phyloP scores from a whole-genome alignment of 2,888 invertebrate species.

The Agrochola circellaris region DNA sequence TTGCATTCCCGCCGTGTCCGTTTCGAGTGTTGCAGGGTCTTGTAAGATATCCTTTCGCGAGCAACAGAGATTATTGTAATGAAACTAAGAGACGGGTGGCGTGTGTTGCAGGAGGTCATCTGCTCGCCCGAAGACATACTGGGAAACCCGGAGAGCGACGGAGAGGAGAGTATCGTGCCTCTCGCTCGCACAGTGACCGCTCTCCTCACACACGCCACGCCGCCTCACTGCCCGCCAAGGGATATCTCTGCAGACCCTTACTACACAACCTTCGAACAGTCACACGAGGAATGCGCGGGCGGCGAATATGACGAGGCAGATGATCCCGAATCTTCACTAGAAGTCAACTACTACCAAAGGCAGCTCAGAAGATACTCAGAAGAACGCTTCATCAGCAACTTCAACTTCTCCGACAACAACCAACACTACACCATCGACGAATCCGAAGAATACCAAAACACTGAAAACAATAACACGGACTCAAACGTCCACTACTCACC shows the following conservation, averaged over 20 bases:
- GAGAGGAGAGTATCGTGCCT: conserved; percentile 70
- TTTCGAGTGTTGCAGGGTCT: conserved; percentile 85
- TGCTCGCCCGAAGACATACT: conserved; percentile 92
- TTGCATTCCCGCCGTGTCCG: conserved; percentile 61
- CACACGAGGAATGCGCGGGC: conserved; percentile 43
- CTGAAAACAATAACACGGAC: conserved; percentile 82
- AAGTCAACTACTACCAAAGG: conserved; percentile 82
- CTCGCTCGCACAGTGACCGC: conserved; percentile 81
- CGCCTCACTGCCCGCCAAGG: conserved; percentile 86
- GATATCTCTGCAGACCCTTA: conserved; percentile 83
- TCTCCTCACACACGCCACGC: conserved; percentile 86
- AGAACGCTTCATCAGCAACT: conserved; percentile 82
- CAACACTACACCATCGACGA: conserved; percentile 83
- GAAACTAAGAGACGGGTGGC: conserved; percentile 88
- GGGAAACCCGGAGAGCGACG: conserved; percentile 78
- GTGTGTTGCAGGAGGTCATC: conserved; percentile 93
- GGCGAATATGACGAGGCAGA: conserved; percentile 71
- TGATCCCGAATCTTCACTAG: conserved; percentile 71
- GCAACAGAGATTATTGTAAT: conserved; percentile 72
- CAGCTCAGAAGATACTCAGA: conserved; percentile 79
- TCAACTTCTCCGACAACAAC: conserved; percentile 73
- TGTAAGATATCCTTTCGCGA: conserved; percentile 83
- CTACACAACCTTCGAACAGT: conserved; percentile 48
- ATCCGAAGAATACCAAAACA: conserved; percentile 83
- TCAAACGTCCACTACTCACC: conserved; percentile 76